Evolutionary conservation across 2,113 vertebrate genomes (phyloP).

Genomic region (Puffinus mauretanicus): DNA sequence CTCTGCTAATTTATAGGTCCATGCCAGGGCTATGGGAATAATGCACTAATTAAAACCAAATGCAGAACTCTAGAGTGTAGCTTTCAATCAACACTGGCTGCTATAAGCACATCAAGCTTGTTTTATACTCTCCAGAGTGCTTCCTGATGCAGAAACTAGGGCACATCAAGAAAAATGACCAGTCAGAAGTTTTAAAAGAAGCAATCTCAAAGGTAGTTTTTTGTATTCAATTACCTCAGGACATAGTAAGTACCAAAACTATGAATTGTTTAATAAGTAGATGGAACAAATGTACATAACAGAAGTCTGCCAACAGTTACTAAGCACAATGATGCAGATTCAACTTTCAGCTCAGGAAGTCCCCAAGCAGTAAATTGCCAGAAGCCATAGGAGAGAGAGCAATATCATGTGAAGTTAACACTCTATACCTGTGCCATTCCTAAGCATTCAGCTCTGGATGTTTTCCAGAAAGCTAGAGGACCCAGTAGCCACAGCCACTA

Average conservation of each 20-base stretch:
- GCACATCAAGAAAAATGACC: background rate
- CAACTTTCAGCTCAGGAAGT: background rate
- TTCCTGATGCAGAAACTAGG: background rate
- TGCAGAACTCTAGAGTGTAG: background rate
- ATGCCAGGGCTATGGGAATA: background rate
- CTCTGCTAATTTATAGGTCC: background rate
- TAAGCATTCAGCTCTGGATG: background rate
- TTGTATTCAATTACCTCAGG: background rate
- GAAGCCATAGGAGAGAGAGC: background rate
- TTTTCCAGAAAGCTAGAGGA: background rate
- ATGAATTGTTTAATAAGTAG: background rate
- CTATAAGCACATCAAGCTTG: background rate
- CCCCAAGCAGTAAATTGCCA: background rate
- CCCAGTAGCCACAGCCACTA: background rate
- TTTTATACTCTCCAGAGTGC: background rate
- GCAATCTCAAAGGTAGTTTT: background rate
- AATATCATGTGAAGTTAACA: background rate
- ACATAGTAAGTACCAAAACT: background rate
- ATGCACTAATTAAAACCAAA: background rate
- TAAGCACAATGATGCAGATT: background rate
- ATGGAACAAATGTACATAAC: background rate
- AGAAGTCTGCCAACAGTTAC: background rate
- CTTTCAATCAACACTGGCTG: background rate
- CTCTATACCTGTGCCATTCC: background rate
- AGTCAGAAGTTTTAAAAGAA: background rate